These are phyloP conservation scores for Agriopis leucophaearia DNA, from an alignment of 2,888 invertebrate species.

Conservation along the genomic window DNA sequence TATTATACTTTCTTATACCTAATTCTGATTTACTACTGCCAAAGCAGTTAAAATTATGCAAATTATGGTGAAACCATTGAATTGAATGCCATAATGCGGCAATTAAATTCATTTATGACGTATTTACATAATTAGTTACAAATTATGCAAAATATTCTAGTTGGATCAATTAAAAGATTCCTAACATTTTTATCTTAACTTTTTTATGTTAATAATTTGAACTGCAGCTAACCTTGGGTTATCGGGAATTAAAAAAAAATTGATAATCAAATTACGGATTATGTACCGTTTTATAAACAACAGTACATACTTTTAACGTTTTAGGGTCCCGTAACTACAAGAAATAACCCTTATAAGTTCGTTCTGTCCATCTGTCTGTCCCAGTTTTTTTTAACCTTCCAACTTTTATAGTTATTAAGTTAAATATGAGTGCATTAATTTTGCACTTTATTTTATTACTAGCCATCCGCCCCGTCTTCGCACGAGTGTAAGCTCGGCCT, in stretches of 20 bases:
- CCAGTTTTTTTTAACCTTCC: not conserved
- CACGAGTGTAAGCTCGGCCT: no score
- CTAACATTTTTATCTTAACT: slow-evolving; percentile 1
- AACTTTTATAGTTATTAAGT: not conserved
- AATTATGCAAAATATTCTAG: slow-evolving; percentile 24
- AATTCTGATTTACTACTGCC: slow-evolving; percentile 17
- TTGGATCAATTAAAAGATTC: slow-evolving; percentile 13
- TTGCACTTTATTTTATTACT: no score
- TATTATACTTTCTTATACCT: slow-evolving; percentile 15
- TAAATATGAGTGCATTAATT: not conserved
- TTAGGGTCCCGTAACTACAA: no score
- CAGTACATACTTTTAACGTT: no score
- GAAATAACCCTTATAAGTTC: no score
- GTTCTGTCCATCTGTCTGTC: no score
- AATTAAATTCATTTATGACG: slow-evolving; percentile 29
- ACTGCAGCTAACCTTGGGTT: slow-evolving; percentile 6
- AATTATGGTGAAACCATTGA: slow-evolving; percentile 17
- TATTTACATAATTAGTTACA: slow-evolving; percentile 27
- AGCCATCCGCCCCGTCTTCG: no score
- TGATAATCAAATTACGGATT: no score
- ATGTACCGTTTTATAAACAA: not conserved
- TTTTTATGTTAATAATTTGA: slow-evolving; percentile 16
- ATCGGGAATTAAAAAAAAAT: not conserved
- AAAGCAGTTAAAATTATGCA: slow-evolving; percentile 23
- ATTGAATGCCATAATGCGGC: slow-evolving; percentile 19